Evolutionary conservation across 2,888 invertebrate species (phyloP).

Genomic region (Volucella inanis): DNA sequence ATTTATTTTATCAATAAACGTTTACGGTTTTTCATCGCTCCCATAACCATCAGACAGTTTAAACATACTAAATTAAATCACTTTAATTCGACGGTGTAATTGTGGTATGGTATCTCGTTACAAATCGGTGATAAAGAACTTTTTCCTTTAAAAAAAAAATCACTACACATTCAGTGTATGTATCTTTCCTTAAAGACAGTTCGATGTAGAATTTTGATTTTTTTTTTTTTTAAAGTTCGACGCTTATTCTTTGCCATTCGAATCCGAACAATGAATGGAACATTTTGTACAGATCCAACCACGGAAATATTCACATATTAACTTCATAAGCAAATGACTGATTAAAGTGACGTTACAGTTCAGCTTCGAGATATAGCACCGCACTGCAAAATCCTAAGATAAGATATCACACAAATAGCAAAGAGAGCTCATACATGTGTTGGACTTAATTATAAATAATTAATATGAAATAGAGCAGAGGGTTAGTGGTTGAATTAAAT

Average conservation of each 20-base stretch:
- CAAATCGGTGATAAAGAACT: slow-evolving; percentile 47
- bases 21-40: background rate
- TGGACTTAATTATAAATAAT: slow-evolving; percentile 39
- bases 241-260: background rate
- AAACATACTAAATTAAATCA: slow-evolving; percentile 14
- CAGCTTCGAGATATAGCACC: slow-evolving; percentile 32
- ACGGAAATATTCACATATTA: background rate
- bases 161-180: too few species aligned
- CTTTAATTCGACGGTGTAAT: background rate
- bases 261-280: slow-evolving; percentile 5
- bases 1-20: slow-evolving; percentile 46
- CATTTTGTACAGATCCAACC: slow-evolving; percentile 7
- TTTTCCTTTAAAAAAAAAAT: too few species aligned
- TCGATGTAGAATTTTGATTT: background rate
- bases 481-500: slow-evolving; percentile 5
- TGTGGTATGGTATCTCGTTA: slow-evolving; percentile 53
- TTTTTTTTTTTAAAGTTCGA: background rate
- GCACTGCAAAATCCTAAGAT: slow-evolving; percentile 57
- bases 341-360: slow-evolving; percentile 17
- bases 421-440: slow-evolving; percentile 37
- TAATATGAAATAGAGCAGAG: slow-evolving; percentile 12
- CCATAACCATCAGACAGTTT: slow-evolving; percentile 21
- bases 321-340: background rate
- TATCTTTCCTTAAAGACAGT: too few species aligned
- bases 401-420: slow-evolving; percentile 51